Evolutionary conservation across 2,113 vertebrate genomes (phyloP).

Genomic region (Alexandromys fortis): DNA sequence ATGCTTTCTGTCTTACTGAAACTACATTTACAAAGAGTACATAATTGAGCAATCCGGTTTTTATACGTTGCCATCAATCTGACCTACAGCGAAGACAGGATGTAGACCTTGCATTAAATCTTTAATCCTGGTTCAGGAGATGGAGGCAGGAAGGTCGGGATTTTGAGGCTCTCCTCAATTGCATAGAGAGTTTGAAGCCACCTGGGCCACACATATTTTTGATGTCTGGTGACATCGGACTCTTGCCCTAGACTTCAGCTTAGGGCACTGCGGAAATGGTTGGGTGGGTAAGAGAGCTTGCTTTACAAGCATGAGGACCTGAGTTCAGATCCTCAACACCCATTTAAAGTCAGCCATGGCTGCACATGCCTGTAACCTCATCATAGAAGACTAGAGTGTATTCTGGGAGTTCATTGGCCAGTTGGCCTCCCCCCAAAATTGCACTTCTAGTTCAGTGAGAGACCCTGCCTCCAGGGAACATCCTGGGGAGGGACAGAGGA

Average conservation of each 20-base stretch:
- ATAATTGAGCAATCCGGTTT: neutral
- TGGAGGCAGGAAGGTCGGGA: neutral
- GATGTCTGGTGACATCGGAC: neutral
- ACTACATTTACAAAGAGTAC: neutral
- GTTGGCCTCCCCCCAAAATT: neutral
- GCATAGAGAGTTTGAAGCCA: neutral
- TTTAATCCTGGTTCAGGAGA: neutral
- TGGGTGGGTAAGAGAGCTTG: neutral
- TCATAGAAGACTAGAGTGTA: too few relatives aligned
- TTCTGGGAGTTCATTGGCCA: neutral
- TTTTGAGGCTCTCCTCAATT: neutral
- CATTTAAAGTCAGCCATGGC: too few relatives aligned
- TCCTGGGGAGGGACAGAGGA: too few relatives aligned
- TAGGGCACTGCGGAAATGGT: neutral
- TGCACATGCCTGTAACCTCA: neutral
- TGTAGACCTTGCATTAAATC: neutral
- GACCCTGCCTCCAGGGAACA: neutral
- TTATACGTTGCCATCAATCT: neutral
- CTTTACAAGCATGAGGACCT: neutral
- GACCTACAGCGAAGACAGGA: conserved; percentile 28
- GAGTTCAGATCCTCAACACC: neutral
- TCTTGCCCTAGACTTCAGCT: neutral
- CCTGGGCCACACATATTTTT: neutral
- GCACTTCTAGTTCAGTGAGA: neutral
- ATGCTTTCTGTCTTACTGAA: neutral